Conservation (phyloP, 2,888 invertebrate species). For the Acanthopleura granulata region DNA sequence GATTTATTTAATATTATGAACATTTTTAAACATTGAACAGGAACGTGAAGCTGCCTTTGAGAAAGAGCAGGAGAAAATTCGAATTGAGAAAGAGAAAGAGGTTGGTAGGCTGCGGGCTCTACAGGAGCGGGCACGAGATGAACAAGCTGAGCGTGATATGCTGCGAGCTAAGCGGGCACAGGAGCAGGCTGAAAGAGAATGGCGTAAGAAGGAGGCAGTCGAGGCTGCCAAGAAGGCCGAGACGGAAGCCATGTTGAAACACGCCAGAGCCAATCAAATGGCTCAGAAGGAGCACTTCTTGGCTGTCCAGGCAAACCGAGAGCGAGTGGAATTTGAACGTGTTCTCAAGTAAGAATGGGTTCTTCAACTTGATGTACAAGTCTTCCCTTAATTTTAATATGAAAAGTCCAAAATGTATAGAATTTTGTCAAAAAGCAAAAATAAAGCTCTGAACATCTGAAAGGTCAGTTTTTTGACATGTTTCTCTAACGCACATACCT, state of each 20-base stretch:
- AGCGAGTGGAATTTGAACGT: conserved; percentile 68
- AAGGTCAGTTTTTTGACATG: too few relatives aligned
- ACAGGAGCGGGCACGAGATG: conserved; percentile 68
- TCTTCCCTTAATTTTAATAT: too few relatives aligned
- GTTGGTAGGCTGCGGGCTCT: conserved; percentile 64
- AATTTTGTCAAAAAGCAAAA: too few relatives aligned
- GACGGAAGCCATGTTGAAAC: conserved; percentile 63
- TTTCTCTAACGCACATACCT: too few relatives aligned
- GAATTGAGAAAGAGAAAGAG: conserved; percentile 69
- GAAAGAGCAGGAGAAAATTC: conserved; percentile 64
- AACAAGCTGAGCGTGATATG: conserved; percentile 68
- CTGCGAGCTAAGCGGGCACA: conserved; percentile 68
- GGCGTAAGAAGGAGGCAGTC: conserved; percentile 67
- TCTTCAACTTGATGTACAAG: too few relatives aligned
- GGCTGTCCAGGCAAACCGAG: conserved; percentile 69
- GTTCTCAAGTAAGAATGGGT: conserved; percentile 59
- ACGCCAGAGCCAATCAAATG: conserved; percentile 66
- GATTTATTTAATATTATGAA: too few relatives aligned
- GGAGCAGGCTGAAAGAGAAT: conserved; percentile 69
- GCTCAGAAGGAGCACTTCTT: conserved; percentile 68
- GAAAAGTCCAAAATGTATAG: too few relatives aligned
- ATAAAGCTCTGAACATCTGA: too few relatives aligned
- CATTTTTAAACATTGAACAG: conserved; percentile 35
- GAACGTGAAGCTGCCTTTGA: conserved; percentile 67
- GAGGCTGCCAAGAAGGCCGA: conserved; percentile 64